These are phyloP conservation scores for Drosophila leonis DNA, from an alignment of 2,888 invertebrate species.

Conservation along the genomic window DNA sequence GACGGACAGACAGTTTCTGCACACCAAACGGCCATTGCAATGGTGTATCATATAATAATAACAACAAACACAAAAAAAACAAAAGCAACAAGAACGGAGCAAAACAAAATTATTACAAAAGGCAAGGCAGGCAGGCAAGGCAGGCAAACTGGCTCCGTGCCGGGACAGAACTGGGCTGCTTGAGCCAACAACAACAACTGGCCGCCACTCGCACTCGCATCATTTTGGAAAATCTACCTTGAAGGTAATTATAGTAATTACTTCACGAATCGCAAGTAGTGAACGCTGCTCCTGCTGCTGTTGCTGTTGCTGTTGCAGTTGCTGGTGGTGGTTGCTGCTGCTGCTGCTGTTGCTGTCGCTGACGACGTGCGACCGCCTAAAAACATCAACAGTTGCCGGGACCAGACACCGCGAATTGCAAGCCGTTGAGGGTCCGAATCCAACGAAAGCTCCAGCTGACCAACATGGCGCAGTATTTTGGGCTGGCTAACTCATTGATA, in stretches of 20 bases:
- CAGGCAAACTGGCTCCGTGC: slow-evolving; percentile 45
- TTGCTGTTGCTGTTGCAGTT: slow-evolving; percentile 24
- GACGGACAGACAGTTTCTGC: slow-evolving; percentile 12
- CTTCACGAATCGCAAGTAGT: slow-evolving; percentile 84
- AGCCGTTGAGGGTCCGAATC: slow-evolving; percentile 33
- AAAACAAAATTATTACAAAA: slow-evolving; percentile 79
- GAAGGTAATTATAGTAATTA: slow-evolving; percentile 85
- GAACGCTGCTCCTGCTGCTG: slow-evolving; percentile 65
- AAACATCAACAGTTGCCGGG: slow-evolving; percentile 82
- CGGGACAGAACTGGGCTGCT: slow-evolving; percentile 42
- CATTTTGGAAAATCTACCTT: slow-evolving; percentile 85
- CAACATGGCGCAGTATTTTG: slow-evolving; percentile 65
- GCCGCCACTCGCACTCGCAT: slow-evolving; percentile 72
- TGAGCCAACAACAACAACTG: slow-evolving; percentile 37
- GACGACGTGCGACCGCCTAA: slow-evolving; percentile 83
- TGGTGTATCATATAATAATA: slow-evolving; percentile 80
- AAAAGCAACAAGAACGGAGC: slow-evolving; percentile 35
- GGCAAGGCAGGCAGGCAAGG: slow-evolving; percentile 54
- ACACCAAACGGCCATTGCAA: slow-evolving; percentile 71
- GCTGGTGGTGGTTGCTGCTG: slow-evolving; percentile 35
- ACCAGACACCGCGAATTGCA: slow-evolving; percentile 59
- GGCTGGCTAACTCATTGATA: slow-evolving; percentile 76
- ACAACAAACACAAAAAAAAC: slow-evolving; percentile 59
- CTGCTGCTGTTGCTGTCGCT: slow-evolving; percentile 56
- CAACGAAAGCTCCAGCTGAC: slow-evolving; percentile 43